phyloP scores from a whole-genome alignment of 2,797 vertebrate genomes.

The Argya squamiceps region DNA sequence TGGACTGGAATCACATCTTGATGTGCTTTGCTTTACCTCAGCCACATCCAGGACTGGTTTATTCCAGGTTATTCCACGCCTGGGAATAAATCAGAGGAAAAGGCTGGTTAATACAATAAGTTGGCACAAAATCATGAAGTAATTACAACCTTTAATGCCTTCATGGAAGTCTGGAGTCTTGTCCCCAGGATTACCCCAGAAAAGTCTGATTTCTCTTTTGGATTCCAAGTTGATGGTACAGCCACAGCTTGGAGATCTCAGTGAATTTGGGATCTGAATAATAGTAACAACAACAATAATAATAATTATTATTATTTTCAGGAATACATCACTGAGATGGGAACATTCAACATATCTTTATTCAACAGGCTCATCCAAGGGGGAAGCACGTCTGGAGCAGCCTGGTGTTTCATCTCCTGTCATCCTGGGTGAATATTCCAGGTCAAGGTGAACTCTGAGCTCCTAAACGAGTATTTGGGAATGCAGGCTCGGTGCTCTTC shows the following conservation, averaged over 20 bases:
- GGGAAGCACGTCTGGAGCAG: neutral
- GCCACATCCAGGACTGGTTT: neutral
- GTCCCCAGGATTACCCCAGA: neutral
- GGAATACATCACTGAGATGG: neutral
- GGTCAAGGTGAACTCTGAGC: slow-evolving; percentile 70
- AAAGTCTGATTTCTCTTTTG: neutral
- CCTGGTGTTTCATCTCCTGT: slow-evolving; percentile 44
- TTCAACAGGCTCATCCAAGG: slow-evolving; percentile 14
- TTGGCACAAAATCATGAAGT: fast-evolving
- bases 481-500: slow-evolving; percentile 39
- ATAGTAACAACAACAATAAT: neutral
- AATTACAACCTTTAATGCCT: too few species aligned
- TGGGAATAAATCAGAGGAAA: neutral
- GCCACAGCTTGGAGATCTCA: neutral
- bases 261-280: neutral
- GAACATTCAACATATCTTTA: neutral
- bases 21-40: neutral
- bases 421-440: slow-evolving; percentile 43
- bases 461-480: slow-evolving; percentile 59
- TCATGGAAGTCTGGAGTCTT: neutral
- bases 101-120: fast-evolving
- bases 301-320: neutral
- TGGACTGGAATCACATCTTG: fast-evolving
- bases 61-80: neutral
- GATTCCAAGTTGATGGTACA: neutral